Base-by-base conservation (phyloP, 2,888 invertebrate genomes). In the Erebia palarica region DNA sequence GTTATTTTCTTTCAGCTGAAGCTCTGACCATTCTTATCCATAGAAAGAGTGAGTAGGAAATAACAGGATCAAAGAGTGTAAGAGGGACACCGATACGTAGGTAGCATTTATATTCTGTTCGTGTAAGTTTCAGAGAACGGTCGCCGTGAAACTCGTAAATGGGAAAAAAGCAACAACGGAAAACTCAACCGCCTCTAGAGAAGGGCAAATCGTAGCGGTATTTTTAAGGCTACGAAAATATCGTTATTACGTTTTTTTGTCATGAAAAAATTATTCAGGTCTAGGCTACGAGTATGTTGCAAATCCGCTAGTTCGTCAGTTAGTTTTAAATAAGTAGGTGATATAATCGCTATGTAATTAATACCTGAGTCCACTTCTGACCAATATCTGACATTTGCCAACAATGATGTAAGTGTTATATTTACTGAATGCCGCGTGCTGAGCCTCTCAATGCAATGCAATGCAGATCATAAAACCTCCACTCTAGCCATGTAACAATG, bases 111-210 rank as follows among this genome's bases (percentile, higher is more conserved):
- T 93, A 92, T 93, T 92, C 92, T 87, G 87, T 92, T 91, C 92
- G 92, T 92, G 92, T 93, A 93, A 92, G 92, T 93, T 93, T 93
- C 92, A 93, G 92, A 92, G 91, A 91, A 91, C 92, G 92, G 92
- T 92, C 92, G 91, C 92, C 91, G 92, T 93, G 92, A 92, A 93
- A 92, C 92, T 92, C 92, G 92, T 92, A 92, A 93, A 93, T 92
- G 92, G 92, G 91, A 91, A 92, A 93, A 92, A 93, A 92, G 92
- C 92, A 92, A 93, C 92, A 93, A 89, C 92, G 88, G 85, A 87
- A 88, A 91, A 88, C 88, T 91, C 86, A 90, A 91, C 90, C 87
- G 86, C 84, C 88, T 84, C 82, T 91, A 92, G 92, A 87, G 92
- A 86, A 78, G 92, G 86, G 90, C 86, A 86, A 84, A 74, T 73